phyloP scores from a whole-genome alignment of 1,140 invertebrate genomes.

The Stegodyphus mimosarum region DNA sequence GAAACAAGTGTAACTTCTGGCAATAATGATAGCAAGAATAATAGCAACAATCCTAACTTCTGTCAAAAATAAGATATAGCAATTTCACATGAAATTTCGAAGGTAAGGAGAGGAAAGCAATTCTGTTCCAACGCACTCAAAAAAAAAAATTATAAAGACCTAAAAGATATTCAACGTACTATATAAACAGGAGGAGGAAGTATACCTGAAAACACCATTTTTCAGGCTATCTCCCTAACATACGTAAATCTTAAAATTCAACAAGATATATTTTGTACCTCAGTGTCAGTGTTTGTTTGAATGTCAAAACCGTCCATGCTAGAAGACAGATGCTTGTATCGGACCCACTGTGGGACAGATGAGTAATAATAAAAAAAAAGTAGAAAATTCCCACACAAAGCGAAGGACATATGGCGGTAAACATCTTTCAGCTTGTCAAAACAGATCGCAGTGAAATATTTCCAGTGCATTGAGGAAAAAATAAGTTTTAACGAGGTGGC shows the following conservation, averaged over 20 bases:
- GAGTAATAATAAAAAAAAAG: too few species aligned
- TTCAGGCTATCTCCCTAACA: not conserved
- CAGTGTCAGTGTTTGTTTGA: not conserved
- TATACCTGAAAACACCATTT: not conserved
- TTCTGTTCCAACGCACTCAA: too few species aligned
- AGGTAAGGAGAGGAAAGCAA: too few species aligned
- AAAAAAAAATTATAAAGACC: too few species aligned
- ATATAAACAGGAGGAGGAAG: too few species aligned
- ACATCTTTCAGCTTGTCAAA: constrained; percentile 5
- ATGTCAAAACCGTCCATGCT: not conserved
- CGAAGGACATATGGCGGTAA: constrained; percentile 2
- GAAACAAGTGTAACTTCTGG: too few species aligned
- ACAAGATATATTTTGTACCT: not conserved
- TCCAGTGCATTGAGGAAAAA: not conserved
- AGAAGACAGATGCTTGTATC: not conserved
- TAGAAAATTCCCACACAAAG: not conserved
- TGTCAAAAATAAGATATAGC: too few species aligned
- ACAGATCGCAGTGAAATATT: constrained; percentile 25
- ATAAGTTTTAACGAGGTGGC: not conserved
- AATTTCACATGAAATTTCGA: too few species aligned
- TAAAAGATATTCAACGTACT: too few species aligned
- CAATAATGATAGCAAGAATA: too few species aligned
- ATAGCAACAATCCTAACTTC: too few species aligned
- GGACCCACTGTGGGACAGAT: too few species aligned
- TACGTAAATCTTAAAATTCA: constrained; percentile 14